These are phyloP conservation scores for Amblyteles armatorius DNA, from an alignment of 2,888 invertebrate genomes.

Conservation along the genomic window DNA sequence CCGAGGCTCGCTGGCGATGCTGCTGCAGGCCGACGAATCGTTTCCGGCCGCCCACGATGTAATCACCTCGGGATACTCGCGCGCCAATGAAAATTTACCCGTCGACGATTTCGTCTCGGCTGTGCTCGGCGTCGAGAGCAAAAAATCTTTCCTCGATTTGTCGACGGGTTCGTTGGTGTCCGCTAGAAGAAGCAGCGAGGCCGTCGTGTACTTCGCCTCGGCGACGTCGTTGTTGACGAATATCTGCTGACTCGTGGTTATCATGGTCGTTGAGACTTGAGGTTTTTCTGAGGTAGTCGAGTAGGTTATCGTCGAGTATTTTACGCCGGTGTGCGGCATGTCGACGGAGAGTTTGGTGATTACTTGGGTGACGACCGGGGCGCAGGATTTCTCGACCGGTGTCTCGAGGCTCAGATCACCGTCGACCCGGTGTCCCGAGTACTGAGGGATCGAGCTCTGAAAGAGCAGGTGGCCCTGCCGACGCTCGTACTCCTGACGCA, in stretches of 20 bases:
- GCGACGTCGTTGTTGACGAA: slow-evolving; percentile 27
- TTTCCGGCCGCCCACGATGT: slow-evolving; percentile 28
- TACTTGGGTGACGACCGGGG: slow-evolving; percentile 24
- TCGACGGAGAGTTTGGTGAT: slow-evolving; percentile 31
- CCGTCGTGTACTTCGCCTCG: slow-evolving; percentile 25
- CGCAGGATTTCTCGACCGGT: slow-evolving; percentile 33
- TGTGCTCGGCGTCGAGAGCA: not conserved
- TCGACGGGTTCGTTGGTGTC: slow-evolving; percentile 26
- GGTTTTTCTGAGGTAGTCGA: slow-evolving; percentile 24
- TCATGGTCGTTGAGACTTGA: slow-evolving; percentile 3
- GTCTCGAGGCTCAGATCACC: slow-evolving; percentile 77
- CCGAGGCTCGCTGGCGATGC: not conserved
- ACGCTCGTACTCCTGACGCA: slow-evolving; percentile 87
- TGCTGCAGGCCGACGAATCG: not conserved
- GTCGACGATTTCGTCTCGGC: not conserved
- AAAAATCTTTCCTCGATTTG: slow-evolving; percentile 1
- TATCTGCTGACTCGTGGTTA: slow-evolving; percentile 31
- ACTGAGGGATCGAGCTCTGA: slow-evolving; percentile 88
- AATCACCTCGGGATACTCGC: slow-evolving; percentile 49
- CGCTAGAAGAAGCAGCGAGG: slow-evolving; percentile 27
- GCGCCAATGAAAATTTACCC: slow-evolving; percentile 4
- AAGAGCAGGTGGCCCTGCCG: slow-evolving; percentile 87
- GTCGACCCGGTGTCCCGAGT: slow-evolving; percentile 86
- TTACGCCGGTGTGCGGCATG: slow-evolving; percentile 21
- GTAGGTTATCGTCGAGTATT: slow-evolving; percentile 59